phyloP scores from a whole-genome alignment of 2,888 invertebrate species.

The Brachypterus glaber region DNA sequence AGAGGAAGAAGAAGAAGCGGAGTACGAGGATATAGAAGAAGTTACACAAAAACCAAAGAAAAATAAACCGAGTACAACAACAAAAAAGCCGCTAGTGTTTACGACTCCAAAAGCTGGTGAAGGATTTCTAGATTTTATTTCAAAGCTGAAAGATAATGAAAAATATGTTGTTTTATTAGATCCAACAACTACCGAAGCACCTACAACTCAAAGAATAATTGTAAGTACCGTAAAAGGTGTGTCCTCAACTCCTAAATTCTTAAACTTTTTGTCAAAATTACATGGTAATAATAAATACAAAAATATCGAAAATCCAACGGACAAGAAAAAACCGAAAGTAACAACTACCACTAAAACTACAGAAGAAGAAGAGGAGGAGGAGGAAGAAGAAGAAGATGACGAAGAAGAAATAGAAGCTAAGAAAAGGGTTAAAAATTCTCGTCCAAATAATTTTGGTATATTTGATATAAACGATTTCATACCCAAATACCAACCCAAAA shows the following conservation, averaged over 20 bases:
- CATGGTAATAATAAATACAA: constrained; percentile 29
- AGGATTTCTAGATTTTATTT: constrained; percentile 34
- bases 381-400: constrained; percentile 21
- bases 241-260: constrained; percentile 33
- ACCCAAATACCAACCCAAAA: constrained; percentile 34
- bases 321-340: constrained; percentile 15
- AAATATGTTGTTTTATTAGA: constrained; percentile 34
- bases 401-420: constrained; percentile 20
- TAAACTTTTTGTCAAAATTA: constrained; percentile 32
- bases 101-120: constrained; percentile 28
- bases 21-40: constrained; percentile 27
- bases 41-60: constrained; percentile 18
- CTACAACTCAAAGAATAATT: constrained; percentile 19
- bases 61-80: constrained; percentile 22
- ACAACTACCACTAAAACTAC: constrained; percentile 23
- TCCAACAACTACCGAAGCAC: constrained; percentile 32
- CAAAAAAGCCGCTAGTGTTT: constrained; percentile 20
- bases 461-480: constrained; percentile 36
- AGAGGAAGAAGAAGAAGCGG: constrained; percentile 20
- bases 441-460: constrained; percentile 31
- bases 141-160: constrained; percentile 28
- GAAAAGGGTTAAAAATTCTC: constrained; percentile 29
- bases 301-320: constrained; percentile 31
- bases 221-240: too few species aligned
- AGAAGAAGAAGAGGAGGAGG: constrained; percentile 20